These are phyloP conservation scores for Hirtodrosophila duncani DNA, from an alignment of 2,888 invertebrate genomes.

Conservation along the genomic window DNA sequence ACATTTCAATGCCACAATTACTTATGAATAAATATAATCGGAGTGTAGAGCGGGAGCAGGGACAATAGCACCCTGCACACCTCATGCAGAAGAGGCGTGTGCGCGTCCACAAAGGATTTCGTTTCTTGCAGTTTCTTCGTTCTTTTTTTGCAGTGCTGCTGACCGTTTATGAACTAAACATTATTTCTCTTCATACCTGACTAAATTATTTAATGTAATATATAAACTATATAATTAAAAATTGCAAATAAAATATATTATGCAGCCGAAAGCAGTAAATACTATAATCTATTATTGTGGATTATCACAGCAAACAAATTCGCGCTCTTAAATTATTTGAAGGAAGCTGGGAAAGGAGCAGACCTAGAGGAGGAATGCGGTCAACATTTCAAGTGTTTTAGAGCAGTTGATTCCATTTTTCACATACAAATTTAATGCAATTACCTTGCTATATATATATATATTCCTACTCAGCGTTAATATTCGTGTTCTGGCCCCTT, in stretches of 20 bases:
- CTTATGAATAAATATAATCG: slow-evolving; percentile 26
- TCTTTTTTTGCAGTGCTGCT: slow-evolving; percentile 29
- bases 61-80: slow-evolving; percentile 5
- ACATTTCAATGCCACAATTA: slow-evolving; percentile 27
- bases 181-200: slow-evolving; percentile 60
- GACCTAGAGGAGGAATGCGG: no score
- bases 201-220: slow-evolving; percentile 62
- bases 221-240: slow-evolving; percentile 45
- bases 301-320: no score
- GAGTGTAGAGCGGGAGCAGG: slow-evolving; percentile 16
- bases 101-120: slow-evolving; percentile 19
- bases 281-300: slow-evolving; percentile 45
- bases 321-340: no score
- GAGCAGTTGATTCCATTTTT: no score
- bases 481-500: no score
- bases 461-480: no score
- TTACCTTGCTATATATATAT: no score
- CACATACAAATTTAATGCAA: no score
- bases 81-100: no score
- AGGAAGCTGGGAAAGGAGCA: slow-evolving; percentile 20
- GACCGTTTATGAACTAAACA: slow-evolving; percentile 23
- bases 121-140: slow-evolving; percentile 16
- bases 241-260: slow-evolving; percentile 62
- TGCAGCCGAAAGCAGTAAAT: slow-evolving; percentile 43
- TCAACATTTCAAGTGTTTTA: no score